These are phyloP conservation scores for Heterotilapia buettikoferi DNA, from an alignment of 2,113 vertebrate genomes.

Conservation along the genomic window DNA sequence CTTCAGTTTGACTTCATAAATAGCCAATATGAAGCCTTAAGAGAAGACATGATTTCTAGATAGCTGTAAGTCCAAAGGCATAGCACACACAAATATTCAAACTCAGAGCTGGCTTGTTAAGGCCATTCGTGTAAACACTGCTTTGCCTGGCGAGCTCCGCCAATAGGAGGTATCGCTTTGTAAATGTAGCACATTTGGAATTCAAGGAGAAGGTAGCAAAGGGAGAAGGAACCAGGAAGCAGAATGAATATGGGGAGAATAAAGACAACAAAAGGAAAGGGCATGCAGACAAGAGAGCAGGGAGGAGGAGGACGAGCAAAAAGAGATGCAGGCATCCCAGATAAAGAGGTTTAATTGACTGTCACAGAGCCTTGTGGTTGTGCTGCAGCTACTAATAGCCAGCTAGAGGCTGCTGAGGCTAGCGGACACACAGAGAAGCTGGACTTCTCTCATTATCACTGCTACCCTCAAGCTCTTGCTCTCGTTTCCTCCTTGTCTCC, in stretches of 20 bases:
- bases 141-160: neutral
- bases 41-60: neutral
- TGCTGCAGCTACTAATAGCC: slow-evolving; percentile 53
- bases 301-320: neutral
- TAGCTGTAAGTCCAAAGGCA: slow-evolving; percentile 3
- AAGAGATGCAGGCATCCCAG: slow-evolving; percentile 32
- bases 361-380: slow-evolving; percentile 51
- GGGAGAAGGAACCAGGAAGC: neutral
- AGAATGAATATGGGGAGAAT: neutral
- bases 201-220: slow-evolving; percentile 38
- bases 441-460: slow-evolving; percentile 53
- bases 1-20: slow-evolving; percentile 40
- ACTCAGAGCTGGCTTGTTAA: slow-evolving; percentile 16
- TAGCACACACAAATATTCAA: neutral
- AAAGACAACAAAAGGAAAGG: slow-evolving; percentile 17
- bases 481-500: slow-evolving; percentile 12
- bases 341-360: slow-evolving; percentile 68
- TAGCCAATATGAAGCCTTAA: neutral
- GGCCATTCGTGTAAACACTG: slow-evolving; percentile 23
- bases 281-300: neutral
- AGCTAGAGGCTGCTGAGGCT: slow-evolving; percentile 44
- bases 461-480: slow-evolving; percentile 29
- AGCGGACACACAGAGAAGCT: slow-evolving; percentile 23
- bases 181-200: slow-evolving; percentile 5
- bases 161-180: neutral